Evolutionary conservation across 2,113 vertebrate species (phyloP), one percentile per base, ranked within the genome.

Genomic region (Athene cunicularia): DNA sequence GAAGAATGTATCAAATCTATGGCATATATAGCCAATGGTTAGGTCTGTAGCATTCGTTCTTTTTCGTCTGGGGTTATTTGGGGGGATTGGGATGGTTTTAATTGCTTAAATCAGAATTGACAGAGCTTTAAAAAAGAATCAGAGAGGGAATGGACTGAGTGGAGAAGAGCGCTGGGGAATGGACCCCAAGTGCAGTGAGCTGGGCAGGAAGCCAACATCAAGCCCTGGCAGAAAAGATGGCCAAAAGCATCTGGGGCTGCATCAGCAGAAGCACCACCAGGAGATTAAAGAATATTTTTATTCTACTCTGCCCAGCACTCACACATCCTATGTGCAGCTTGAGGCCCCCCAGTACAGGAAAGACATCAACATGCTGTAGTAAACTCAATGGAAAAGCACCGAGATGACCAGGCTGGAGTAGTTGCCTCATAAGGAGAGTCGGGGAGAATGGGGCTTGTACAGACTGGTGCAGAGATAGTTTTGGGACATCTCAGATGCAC

Each of bases 171-270:
- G 59, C 21, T 59, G 17, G 17, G 6, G 11, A 66, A 39, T 7
- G 1, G 5, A 4, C 7, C 8, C 4, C 7, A 12, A 6, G 5
- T 6, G 14, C 13, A 33, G 12, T 1, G 3, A 83, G 10, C 8
- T 20, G 11, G 0, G 1, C 8, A 62, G 27, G 24, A 87, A 87
- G 5, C 5, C 5, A 49, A 2, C 14, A 70, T 23, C 15, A 70
- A 77, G 3, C 6, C 24, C 45, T 74, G 28, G 2, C 32, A 82
- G 52, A 5, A 82, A 70, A 53, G 62, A 20, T 3, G 15, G 16
- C 6, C 30, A 66, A 14, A 16, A 85, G 8, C 21, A 37, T 47
- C 41, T 39, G 18, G 2, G 26, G 2, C 17, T 77, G 12, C 19
- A 63, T 59, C 19, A 58, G 5, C 18, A 30, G 14, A 3, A 87